Conservation (phyloP, 2,888 invertebrate species). For the Leucophora obtusa region DNA sequence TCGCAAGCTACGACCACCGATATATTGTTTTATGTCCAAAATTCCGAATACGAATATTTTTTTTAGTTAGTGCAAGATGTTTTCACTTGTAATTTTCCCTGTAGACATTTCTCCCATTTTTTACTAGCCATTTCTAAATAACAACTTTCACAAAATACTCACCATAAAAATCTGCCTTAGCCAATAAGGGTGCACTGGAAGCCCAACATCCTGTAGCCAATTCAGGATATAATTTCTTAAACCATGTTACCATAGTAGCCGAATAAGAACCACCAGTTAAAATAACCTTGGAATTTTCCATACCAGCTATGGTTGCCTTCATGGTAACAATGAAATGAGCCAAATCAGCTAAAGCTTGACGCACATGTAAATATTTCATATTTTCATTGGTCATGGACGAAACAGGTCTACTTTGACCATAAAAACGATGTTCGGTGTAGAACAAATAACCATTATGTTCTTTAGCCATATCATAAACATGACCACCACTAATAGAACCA, state of each 20-base stretch:
- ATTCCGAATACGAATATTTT: too few species aligned
- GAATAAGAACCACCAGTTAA: conserved; percentile 84
- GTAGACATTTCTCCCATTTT: too few species aligned
- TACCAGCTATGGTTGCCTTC: conserved; percentile 74
- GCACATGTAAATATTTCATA: conserved; percentile 82
- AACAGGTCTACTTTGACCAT: conserved; percentile 86
- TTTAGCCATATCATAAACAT: conserved; percentile 82
- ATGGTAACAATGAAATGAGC: conserved; percentile 82
- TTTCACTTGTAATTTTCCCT: too few species aligned
- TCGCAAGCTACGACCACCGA: too few species aligned
- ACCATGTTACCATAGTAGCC: conserved; percentile 85
- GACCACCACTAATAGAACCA: conserved; percentile 81
- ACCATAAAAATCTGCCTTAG: conserved; percentile 81
- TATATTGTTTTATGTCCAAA: too few species aligned
- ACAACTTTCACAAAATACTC: conserved; percentile 38
- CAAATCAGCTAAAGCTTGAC: conserved; percentile 84
- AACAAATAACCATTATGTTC: conserved; percentile 83
- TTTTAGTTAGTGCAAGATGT: too few species aligned
- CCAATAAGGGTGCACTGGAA: conserved; percentile 84
- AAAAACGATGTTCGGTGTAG: conserved; percentile 90
- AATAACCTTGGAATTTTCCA: conserved; percentile 78
- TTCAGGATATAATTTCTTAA: conserved; percentile 83
- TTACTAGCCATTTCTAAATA: too few species aligned
- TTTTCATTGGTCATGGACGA: conserved; percentile 81
- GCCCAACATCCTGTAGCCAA: conserved; percentile 82